Percentiles rank a stretch among this genome's conserved stretches.
These are phyloP conservation scores for Orchesellides sinensis DNA, from an alignment of 2,888 invertebrate genomes.

Conservation along the genomic window DNA sequence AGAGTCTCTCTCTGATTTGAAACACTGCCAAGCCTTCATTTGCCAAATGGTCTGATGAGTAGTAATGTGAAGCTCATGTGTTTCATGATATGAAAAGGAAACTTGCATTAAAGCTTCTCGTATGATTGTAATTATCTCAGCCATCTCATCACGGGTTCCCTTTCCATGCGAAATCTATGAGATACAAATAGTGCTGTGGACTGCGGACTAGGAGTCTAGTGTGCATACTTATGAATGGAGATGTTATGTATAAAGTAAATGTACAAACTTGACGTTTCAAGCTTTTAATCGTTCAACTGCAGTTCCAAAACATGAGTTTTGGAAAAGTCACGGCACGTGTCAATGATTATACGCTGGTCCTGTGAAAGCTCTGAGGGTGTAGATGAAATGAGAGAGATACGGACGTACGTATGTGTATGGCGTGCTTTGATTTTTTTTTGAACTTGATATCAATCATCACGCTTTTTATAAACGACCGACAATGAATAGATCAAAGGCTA, in stretches of 20 bases:
- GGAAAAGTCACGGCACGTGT: slow-evolving; percentile 36
- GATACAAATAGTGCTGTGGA: too few species aligned
- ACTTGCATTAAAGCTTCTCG: slow-evolving; percentile 16
- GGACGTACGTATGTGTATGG: too few species aligned
- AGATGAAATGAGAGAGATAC: too few species aligned
- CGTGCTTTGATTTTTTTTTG: too few species aligned
- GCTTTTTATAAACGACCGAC: too few species aligned
- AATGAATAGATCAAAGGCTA: too few species aligned
- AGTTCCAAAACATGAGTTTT: not conserved
- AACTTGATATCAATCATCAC: too few species aligned
- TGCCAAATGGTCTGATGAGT: slow-evolving; percentile 61
- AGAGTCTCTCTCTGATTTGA: slow-evolving; percentile 41
- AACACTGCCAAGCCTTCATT: slow-evolving; percentile 58
- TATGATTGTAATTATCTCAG: slow-evolving; percentile 17
- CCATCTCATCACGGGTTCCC: not conserved
- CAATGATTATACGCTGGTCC: slow-evolving; percentile 48
- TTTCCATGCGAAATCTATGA: not conserved
- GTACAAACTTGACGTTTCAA: not conserved
- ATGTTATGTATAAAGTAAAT: slow-evolving; percentile 35
- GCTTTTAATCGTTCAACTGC: not conserved
- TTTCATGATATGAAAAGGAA: slow-evolving; percentile 36
- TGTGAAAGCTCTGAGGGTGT: too few species aligned
- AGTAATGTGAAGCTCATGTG: not conserved
- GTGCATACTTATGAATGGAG: not conserved
- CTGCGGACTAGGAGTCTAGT: too few species aligned